Evolutionary conservation across 2,113 vertebrate species (phyloP), one percentile per base, ranked within the genome.

Genomic region (Tricholaema leucomelas): DNA sequence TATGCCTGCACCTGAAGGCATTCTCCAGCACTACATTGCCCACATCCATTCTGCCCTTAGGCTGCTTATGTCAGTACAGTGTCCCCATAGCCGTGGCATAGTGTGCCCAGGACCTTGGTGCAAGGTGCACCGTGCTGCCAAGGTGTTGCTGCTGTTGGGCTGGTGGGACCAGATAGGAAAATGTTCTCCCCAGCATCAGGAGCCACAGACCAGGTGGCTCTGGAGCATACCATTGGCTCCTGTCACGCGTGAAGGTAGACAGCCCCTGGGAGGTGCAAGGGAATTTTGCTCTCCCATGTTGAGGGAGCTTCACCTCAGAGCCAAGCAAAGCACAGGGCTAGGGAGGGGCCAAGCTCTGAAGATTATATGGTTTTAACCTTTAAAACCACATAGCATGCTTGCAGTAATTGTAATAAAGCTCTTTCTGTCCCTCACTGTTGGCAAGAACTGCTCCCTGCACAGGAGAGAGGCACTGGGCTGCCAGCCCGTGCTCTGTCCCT

Each of bases 91-190:
- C 56, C 21, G n/a, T 23, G 20, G 40, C 77, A 42, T 20, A 17
- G 23, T 0, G 1, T 36, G 12, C 38, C 55, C 0, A 7, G 25
- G 31, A 36, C 16, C 20, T 18, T 0, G 0, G 24, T 10, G 27
- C 0, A 1, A 80, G 59, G 10, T 46, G 44, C 18, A 16, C 23
- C 0, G 2, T 0, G 2, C 50, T 27, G 19, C 15, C 7, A 5
- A 42, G 8, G 25, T 60, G 44, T 56, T 4, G 6, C 42, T 65
- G 78, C 30, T 69, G 42, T 18, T 3, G 3, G 19, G 9, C 28
- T 48, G 13, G 20, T 55, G 60, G 46, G 28, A 31, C 2, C 1
- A 0, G 9, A 33, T 7, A 44, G 54, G 44, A 60, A 56, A 58
- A 65, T 15, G 50, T 33, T 76, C 4, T 64, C 19, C 10, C 36